Base-by-base conservation (phyloP, 2,888 invertebrate species). In the Oligia strigilis region DNA sequence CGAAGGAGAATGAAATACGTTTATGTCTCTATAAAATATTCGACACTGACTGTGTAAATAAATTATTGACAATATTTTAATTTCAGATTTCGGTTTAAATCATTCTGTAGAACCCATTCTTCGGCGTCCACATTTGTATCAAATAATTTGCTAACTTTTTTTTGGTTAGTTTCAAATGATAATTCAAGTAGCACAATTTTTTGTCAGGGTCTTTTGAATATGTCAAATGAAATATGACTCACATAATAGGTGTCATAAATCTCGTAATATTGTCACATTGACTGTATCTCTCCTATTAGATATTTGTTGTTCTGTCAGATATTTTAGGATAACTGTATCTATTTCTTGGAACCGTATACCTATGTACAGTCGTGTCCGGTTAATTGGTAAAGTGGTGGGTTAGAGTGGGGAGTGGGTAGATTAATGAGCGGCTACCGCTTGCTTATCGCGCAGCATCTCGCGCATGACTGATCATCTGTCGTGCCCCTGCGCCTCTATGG, bases 401-500 rank as follows among this genome's bases (percentile, higher is more conserved):
- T 90, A 90, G 92, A 90, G 93, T 91, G 94, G 95, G 94, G 95
- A 94, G 94, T 93, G 93, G 95, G 95, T 93, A 97, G 97, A 97
- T 97, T 97, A 97, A 97, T 97, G 97, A 97, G 96, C 95, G 95
- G 97, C 96, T 96, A 97, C 97, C 93, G 96, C 95, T 90, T 93
- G 93, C 96, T 96, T 97, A 97, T 97, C 96, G 92, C 90, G 94
- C 94, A 93, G 94, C 95, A 97, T 97, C 97, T 94, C 94, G 97
- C 96, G 96, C 96, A 96, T 97, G 97, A 97, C 95, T 96, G 97
- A 97, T 97, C 96, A 97, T 97, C 97, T 96, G 97, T 97, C 97
- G 96, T 96, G 96, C 95, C 95, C 96, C 93, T 94, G 96, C 96
- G 96, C 95, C 94, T 95, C 94, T 93, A 92, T 90, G 89, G 88